Percentiles rank a stretch among this genome's conserved stretches.
Evolutionary conservation across 2,797 vertebrate species (phyloP).

Genomic region (Pyrocephalus nanus): DNA sequence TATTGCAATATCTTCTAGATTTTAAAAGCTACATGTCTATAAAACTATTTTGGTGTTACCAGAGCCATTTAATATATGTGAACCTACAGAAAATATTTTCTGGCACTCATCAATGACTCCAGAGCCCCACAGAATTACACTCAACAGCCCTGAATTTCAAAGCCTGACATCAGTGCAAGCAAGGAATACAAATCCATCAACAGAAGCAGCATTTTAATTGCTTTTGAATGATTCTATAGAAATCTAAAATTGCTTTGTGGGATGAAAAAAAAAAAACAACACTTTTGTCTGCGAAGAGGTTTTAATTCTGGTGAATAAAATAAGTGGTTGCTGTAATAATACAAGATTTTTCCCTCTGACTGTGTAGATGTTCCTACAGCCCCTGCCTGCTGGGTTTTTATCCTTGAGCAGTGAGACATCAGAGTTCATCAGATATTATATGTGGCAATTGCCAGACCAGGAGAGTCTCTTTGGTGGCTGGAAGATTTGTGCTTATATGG

Average conservation of each 20-base stretch:
- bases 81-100: background rate
- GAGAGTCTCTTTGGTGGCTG: constrained; percentile 36
- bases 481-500: constrained; percentile 56
- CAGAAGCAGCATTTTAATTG: constrained; percentile 40
- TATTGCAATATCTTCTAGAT: background rate
- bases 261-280: background rate
- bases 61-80: background rate
- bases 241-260: constrained; percentile 34
- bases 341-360: background rate
- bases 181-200: constrained; percentile 39
- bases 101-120: constrained; percentile 15
- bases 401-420: background rate
- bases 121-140: constrained; percentile 38
- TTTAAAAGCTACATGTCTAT: background rate
- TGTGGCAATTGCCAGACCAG: constrained; percentile 37
- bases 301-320: constrained; percentile 23
- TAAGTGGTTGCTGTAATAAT: constrained; percentile 3
- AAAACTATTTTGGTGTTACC: constrained; percentile 2
- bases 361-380: constrained; percentile 31
- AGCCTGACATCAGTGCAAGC: constrained; percentile 4
- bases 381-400: constrained; percentile 35
- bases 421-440: constrained; percentile 30
- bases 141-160: constrained; percentile 35
- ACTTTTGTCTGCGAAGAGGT: constrained; percentile 30
- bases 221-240: constrained; percentile 46